Evolutionary conservation across 1,140 invertebrate species (phyloP), one percentile per base, ranked within the genome.

Genomic region (Bombus haemorrhoidalis): DNA sequence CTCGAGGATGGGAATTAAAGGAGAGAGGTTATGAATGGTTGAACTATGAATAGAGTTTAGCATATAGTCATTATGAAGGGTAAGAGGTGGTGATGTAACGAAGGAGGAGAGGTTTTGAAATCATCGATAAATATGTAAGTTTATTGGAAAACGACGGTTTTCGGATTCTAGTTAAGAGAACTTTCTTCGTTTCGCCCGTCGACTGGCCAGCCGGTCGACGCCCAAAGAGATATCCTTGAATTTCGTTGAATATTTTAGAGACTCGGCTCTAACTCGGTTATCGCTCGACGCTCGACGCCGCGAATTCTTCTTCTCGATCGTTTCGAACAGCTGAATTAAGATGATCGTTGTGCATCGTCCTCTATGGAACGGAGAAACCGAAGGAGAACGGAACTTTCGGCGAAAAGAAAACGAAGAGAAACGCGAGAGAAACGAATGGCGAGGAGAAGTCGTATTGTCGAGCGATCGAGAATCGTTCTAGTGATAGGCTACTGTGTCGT

Each of bases 11-110:
- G 73, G 1, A 18, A 77, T 66, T 78, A 78, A 90, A 87, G 68
- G 86, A 91, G 87, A 91, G 84, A 93, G 92, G 92, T 94, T 95
- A 94, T 92, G 93, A 93, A 87, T 94, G 94, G 94, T 95, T 95
- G 92, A 94, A 93, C 91, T 94, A 95, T 95, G 92, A 93, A 95
- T 94, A 95, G 93, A 95, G 94, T 95, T 93, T 95, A 95, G 94
- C 92, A 88, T 87, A 93, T 92, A 92, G 91, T 85, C 89, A 92
- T 94, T 94, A 91, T 83, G 88, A 84, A 79, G 34, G 80, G 3
- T 39, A 53, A 18, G 13, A 15, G n/a, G 41, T 9, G n/a, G 41
- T 9, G 74, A 6, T 18, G 25, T 39, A 62, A 41, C 2, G 22
- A 25, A 43, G 72, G 69, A 59, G 80, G 53, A 64, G 77, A 89